These are phyloP conservation scores for Watsonalla cultraria DNA, from an alignment of 2,888 invertebrate genomes.

Conservation along the genomic window DNA sequence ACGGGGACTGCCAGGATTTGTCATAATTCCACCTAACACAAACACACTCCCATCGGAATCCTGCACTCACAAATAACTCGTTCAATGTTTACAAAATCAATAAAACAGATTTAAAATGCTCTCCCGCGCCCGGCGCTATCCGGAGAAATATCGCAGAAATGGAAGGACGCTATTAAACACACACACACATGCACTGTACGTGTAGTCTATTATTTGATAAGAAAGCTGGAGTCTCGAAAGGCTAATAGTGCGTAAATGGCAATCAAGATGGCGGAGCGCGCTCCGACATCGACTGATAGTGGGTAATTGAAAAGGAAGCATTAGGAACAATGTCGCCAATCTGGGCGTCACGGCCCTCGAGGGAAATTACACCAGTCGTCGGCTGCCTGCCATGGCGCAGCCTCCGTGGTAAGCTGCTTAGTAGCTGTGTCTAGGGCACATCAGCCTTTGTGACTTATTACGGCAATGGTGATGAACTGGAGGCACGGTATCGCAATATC, in stretches of 20 bases:
- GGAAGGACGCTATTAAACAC: neutral
- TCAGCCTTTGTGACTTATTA: constrained; percentile 10
- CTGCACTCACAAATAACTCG: too few species aligned
- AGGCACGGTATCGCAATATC: neutral
- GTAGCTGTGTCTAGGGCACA: constrained; percentile 16
- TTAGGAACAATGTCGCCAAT: constrained; percentile 32
- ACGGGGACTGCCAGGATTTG: too few species aligned
- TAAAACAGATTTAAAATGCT: neutral
- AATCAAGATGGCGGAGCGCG: neutral
- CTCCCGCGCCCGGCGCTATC: neutral
- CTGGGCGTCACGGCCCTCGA: constrained; percentile 23
- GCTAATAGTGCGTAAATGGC: neutral
- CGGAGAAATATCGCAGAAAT: neutral
- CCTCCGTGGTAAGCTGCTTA: constrained; percentile 25
- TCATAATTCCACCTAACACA: too few species aligned
- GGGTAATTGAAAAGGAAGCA: constrained; percentile 24
- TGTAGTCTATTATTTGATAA: neutral
- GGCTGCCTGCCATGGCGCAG: constrained; percentile 1
- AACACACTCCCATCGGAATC: too few species aligned
- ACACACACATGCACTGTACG: neutral
- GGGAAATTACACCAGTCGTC: constrained; percentile 33
- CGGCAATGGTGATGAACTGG: constrained; percentile 12
- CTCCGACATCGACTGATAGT: neutral
- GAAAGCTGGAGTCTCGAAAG: neutral
- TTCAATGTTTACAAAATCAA: neutral